These are phyloP conservation scores for Zalophus californianus DNA, from an alignment of 2,797 vertebrate species.

Conservation along the genomic window DNA sequence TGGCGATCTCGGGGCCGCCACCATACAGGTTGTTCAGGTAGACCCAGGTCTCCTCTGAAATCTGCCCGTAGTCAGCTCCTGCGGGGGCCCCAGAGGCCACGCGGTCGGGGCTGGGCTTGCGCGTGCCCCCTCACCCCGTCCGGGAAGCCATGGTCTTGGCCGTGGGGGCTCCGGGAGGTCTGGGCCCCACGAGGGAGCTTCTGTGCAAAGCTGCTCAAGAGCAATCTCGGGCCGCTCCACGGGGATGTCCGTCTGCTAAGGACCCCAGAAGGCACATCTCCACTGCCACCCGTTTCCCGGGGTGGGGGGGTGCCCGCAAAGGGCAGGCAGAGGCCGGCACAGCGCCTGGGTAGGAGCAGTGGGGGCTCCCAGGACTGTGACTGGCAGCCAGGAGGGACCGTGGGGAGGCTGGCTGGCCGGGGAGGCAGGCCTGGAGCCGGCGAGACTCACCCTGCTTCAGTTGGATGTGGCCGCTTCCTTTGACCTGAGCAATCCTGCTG, in stretches of 20 bases:
- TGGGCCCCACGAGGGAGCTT: background rate
- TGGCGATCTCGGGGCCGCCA: constrained; percentile 96
- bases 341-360: rapidly evolving
- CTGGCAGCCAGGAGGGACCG: background rate
- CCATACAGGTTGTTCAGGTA: constrained; percentile 95
- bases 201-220: rapidly evolving
- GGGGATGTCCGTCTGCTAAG: rapidly evolving
- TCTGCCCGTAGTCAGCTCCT: constrained; percentile 99
- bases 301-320: background rate
- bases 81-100: background rate
- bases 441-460: constrained; percentile 94
- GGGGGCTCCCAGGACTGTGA: background rate
- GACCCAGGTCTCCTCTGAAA: constrained; percentile 98
- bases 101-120: rapidly evolving
- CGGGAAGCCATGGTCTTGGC: rapidly evolving
- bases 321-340: background rate
- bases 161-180: background rate
- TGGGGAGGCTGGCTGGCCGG: rapidly evolving
- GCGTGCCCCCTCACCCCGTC: rapidly evolving
- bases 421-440: rapidly evolving
- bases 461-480: constrained; percentile 95
- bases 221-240: background rate
- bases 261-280: background rate
- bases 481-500: constrained; percentile 95
- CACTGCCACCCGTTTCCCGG: background rate